Conservation (phyloP, 64 coral and sea anemone genomes). For the Cladopsammia gracilis region DNA sequence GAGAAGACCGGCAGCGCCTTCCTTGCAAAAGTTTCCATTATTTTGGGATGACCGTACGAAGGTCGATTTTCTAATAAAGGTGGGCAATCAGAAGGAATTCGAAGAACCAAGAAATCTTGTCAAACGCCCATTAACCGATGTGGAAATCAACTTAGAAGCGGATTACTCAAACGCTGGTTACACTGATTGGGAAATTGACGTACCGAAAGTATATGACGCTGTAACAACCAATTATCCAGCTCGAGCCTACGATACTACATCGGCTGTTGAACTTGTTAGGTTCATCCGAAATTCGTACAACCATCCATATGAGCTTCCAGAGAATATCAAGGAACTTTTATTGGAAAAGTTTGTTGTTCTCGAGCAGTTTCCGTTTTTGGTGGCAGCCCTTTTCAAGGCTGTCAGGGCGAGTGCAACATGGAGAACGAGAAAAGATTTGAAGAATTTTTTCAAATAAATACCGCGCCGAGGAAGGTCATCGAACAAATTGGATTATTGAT, state of each 20-base stretch:
- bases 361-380: conserved; percentile 21
- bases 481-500: too few species aligned
- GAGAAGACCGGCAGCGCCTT: conserved; percentile 11
- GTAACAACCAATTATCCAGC: not conserved
- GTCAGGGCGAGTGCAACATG: not conserved
- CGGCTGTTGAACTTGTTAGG: conserved; percentile 46
- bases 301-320: not conserved
- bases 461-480: too few species aligned
- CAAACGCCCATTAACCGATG: not conserved
- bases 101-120: not conserved
- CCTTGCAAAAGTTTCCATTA: not conserved
- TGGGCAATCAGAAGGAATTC: conserved; percentile 35
- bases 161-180: not conserved
- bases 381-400: conserved; percentile 1
- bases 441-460: not conserved
- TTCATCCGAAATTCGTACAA: conserved; percentile 14
- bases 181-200: not conserved
- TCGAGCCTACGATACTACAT: not conserved
- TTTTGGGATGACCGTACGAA: conserved; percentile 46
- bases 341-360: conserved; percentile 10
- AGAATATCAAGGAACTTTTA: not conserved
- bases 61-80: conserved; percentile 22
- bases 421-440: not conserved
- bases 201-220: conserved; percentile 7
- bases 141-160: not conserved